Percentiles rank a stretch among this genome's conserved stretches.
Evolutionary conservation across 2,888 invertebrate genomes (phyloP).

Genomic region (Eupithecia pulchellata): DNA sequence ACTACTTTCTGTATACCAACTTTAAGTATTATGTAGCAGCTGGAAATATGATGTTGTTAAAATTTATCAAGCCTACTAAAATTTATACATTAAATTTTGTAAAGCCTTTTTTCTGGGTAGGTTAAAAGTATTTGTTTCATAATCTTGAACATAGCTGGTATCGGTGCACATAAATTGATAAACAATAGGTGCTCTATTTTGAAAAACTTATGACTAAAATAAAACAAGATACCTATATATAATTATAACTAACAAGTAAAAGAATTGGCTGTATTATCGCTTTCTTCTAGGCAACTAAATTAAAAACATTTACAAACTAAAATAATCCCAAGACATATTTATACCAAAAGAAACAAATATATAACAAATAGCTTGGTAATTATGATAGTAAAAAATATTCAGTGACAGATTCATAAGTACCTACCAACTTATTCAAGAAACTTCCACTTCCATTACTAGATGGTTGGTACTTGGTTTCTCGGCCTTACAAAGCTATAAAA

Average conservation of each 20-base stretch:
- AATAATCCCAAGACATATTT: too few species aligned
- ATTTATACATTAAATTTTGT: neutral
- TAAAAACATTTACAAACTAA: too few species aligned
- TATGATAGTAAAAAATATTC: too few species aligned
- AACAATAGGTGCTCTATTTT: too few species aligned
- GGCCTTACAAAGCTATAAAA: neutral
- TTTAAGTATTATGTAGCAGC: neutral
- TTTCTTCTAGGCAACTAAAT: too few species aligned
- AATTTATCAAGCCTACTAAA: neutral
- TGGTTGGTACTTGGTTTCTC: neutral
- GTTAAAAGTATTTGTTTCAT: neutral
- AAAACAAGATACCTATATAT: too few species aligned
- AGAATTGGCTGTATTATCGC: too few species aligned
- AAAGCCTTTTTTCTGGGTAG: neutral
- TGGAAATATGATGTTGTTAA: neutral
- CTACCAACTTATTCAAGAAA: neutral
- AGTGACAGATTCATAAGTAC: too few species aligned
- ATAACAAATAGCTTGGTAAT: too few species aligned
- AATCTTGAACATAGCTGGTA: neutral
- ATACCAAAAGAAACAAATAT: too few species aligned
- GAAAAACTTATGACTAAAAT: too few species aligned
- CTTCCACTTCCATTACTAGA: neutral
- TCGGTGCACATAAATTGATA: neutral
- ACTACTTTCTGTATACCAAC: neutral
- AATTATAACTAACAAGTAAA: too few species aligned